Conservation (phyloP, 2,113 vertebrate species). For the Heterocephalus glaber region DNA sequence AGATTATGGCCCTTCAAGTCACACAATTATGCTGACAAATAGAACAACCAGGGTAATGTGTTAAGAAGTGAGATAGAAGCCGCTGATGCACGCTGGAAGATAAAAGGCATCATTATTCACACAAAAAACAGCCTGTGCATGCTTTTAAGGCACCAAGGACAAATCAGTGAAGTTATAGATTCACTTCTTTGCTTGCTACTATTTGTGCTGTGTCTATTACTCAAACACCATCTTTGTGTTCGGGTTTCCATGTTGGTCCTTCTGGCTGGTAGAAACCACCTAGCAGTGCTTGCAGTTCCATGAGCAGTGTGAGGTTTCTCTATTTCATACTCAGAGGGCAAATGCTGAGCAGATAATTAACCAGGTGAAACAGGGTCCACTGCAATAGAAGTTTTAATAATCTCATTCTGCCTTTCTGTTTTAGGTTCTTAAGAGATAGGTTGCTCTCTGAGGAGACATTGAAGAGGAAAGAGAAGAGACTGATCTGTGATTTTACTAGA, state of each 20-base stretch:
- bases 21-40: conserved; percentile 61
- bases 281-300: not conserved
- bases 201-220: not conserved
- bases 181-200: not conserved
- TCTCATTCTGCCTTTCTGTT: conserved; percentile 21
- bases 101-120: conserved; percentile 25
- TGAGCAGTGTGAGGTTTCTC: not conserved
- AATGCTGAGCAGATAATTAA: not conserved
- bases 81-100: not conserved
- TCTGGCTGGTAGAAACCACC: not conserved
- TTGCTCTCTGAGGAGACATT: not conserved
- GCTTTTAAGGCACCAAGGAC: not conserved
- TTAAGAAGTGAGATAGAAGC: conserved; percentile 23
- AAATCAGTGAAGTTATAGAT: not conserved
- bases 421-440: not conserved
- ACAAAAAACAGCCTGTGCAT: not conserved
- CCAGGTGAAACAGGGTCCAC: not conserved
- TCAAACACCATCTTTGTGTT: not conserved
- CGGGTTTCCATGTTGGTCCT: not conserved
- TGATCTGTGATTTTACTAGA: not conserved
- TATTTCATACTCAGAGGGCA: not conserved
- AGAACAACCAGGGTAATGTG: not conserved
- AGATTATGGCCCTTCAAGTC: conserved; percentile 42
- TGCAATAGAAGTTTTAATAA: not conserved
- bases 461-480: not conserved